Base-by-base conservation (phyloP, 2,888 invertebrate genomes). In the Zonitis immaculata region DNA sequence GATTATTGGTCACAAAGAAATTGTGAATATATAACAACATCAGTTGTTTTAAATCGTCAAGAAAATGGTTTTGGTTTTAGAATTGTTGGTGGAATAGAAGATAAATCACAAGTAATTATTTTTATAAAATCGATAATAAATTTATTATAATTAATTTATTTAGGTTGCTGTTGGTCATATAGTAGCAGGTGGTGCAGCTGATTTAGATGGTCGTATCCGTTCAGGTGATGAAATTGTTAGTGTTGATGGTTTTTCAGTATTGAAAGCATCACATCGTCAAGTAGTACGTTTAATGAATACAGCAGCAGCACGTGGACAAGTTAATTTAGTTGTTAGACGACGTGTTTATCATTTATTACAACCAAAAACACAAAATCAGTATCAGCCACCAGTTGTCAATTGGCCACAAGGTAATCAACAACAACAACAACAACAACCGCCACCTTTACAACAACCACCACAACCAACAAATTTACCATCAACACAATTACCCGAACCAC, bases 51-150 rank as follows among this genome's bases (percentile, higher is more conserved):
- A 47, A 88, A 89, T 44, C 82, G 95, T n/a, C 92, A 94, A 65
- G 89, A 92, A 30, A 88, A 88, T 51, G 98, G 98, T 2, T 99
- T 99, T 79, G 99, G 98, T 7, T 99, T 99, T 79, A 84, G 98
- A 57, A 95, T 99, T 71, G 92, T 98, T 27, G 98, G 98, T 18
- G 99, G 99, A 35, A 94, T 94, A 1, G 98, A 98, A 77, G 97
- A 98, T 79, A 93, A 95, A 52, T 94, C 95, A 59, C 89, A 95
- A 77, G 94, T 87, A 75, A 71, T 32, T 54, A 14, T 14, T 44
- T 42, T n/a, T 22, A 16, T 32, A 5, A 27, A 25, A 25, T 25
- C n/a, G n/a, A n/a, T n/a, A n/a, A n/a, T n/a, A n/a, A n/a, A n/a
- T n/a, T n/a, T n/a, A n/a, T n/a, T n/a, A n/a, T n/a, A n/a, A n/a